Conservation (phyloP, 1,140 invertebrate genomes). For the Planococcus citri region DNA sequence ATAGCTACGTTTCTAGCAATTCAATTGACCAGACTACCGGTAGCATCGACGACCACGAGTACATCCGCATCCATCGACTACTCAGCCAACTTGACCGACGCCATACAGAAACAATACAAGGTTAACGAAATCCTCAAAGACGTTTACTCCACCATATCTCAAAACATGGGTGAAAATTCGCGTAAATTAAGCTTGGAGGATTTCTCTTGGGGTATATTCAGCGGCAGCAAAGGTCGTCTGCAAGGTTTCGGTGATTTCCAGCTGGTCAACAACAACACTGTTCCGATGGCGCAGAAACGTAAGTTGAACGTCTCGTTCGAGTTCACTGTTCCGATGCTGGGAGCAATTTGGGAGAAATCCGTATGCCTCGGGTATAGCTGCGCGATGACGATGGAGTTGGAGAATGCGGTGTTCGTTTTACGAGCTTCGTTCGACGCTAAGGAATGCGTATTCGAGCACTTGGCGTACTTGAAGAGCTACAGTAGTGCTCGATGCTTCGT, state of each 20-base stretch:
- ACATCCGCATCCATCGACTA: too few relatives aligned
- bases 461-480: neutral
- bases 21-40: too few relatives aligned
- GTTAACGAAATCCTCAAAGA: neutral
- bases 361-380: neutral
- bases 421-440: neutral
- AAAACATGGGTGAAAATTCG: neutral
- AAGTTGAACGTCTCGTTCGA: neutral
- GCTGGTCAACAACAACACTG: neutral
- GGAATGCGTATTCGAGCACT: neutral
- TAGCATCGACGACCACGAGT: too few relatives aligned
- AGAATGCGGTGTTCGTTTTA: neutral
- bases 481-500: neutral
- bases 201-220: neutral
- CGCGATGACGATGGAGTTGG: neutral
- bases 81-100: too few relatives aligned
- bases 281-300: neutral
- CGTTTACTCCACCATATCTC: neutral
- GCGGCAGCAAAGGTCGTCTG: neutral
- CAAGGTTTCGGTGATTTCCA: neutral
- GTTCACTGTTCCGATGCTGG: neutral
- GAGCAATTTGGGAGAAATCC: neutral
- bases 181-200: slow-evolving; percentile 1
- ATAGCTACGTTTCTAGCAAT: too few relatives aligned
- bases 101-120: too few relatives aligned